Base-by-base conservation (phyloP, 2,888 invertebrate species). In the Romanomermis culicivorax region DNA sequence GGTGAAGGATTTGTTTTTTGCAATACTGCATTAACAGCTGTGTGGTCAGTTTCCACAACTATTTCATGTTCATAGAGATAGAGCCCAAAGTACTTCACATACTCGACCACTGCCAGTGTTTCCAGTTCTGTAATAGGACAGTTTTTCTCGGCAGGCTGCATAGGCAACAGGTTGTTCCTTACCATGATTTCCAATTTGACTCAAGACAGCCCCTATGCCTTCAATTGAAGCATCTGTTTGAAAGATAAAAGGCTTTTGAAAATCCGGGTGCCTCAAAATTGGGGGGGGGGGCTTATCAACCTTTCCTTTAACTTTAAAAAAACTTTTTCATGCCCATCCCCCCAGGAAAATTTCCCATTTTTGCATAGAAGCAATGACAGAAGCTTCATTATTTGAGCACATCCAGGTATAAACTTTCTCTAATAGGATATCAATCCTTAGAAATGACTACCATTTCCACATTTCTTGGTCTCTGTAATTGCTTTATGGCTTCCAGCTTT, bases 241-340 rank as follows among this genome's bases (percentile, higher is more conserved):
- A 3, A 49, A 17, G 20, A 30, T 24, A 11, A 49, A 51, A 7
- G 30, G 50, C 26, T 54, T 27, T 2, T 2, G 2, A 24, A 54
- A 49, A 25, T 54, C 42, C 24, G 54, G 50, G 24, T 54, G 29
- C n/a, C 42, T 50, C 4, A 54, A 29, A 2, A 50, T 20, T 17
- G n/a, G n/a, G n/a, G n/a, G n/a, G 49, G 50, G 2, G 54, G 23
- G 17, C 3, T 50, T 7, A 20, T 30, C 30, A 54, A 50, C 17
- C 3, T 3, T 7, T n/a, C 3, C 23, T 54, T 49, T 20, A 54
- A 42, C 25, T 2, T 23, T 2, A 30, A 2, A 50, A 50, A 54
- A 4, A 30, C 48, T 4, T 24, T 25, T 26, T 53, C 23, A 2
- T n/a, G 20, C 3, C 26, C 42, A 2, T 45, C 27, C 14, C 17